phyloP scores from a whole-genome alignment of 1,140 invertebrate species.

The Eupeodes corollae region DNA sequence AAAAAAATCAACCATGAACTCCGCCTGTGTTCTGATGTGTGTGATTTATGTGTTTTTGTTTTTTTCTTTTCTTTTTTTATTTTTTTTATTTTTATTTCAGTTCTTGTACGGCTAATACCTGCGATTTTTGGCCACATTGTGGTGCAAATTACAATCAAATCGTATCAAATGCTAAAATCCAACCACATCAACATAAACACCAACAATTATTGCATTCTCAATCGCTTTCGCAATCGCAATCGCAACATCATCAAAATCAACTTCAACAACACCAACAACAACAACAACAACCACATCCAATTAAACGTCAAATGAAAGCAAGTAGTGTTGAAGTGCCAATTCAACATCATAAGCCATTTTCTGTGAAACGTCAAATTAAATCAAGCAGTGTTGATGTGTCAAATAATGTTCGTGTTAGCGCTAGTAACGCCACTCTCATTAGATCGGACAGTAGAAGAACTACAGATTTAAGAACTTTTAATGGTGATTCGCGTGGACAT shows the following conservation, averaged over 20 bases:
- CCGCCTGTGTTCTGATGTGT: background rate
- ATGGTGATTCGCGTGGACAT: too few relatives aligned
- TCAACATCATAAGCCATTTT: background rate
- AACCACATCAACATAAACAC: background rate
- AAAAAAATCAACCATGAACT: too few relatives aligned
- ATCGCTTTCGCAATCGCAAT: background rate
- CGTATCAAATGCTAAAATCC: too few relatives aligned
- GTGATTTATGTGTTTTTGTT: background rate
- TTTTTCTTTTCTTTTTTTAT: background rate
- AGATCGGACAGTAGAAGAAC: too few relatives aligned
- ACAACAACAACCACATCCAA: conserved; percentile 5
- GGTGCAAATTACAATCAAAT: conserved; percentile 11
- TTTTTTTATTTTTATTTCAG: background rate
- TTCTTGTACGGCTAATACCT: conserved; percentile 3
- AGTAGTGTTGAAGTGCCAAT: background rate
- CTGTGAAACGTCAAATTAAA: background rate
- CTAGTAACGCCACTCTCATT: conserved; percentile 9
- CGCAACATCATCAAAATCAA: too few relatives aligned
- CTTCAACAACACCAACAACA: conserved; percentile 2
- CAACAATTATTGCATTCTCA: conserved; percentile 6
- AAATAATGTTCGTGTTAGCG: conserved; percentile 11
- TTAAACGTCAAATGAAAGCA: background rate
- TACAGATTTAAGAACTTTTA: too few relatives aligned
- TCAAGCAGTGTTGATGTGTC: conserved; percentile 5
- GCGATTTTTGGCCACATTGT: conserved; percentile 33